Evolutionary conservation across 1,140 invertebrate species (phyloP).

Genomic region (Anagrus nilaparvatae): DNA sequence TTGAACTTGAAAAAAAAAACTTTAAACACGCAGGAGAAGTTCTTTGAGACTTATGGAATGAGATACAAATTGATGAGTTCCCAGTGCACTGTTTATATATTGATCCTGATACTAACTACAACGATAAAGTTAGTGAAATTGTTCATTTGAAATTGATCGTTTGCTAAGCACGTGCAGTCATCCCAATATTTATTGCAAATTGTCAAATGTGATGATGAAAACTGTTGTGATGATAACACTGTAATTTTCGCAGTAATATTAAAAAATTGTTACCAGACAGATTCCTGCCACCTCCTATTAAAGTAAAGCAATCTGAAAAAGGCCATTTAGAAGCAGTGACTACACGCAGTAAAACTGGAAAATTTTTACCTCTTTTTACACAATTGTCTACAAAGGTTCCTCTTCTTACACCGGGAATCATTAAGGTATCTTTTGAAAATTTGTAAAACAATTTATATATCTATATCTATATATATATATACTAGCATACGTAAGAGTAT

Average conservation of each 20-base stretch:
- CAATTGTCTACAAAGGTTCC: background rate
- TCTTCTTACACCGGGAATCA: background rate
- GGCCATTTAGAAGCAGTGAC: background rate
- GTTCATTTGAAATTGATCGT: no score
- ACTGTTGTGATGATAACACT: no score
- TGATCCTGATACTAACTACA: no score
- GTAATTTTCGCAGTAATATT: background rate
- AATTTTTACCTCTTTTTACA: constrained; percentile 3
- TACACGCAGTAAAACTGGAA: background rate
- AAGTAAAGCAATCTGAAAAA: constrained; percentile 15
- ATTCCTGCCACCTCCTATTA: constrained; percentile 9
- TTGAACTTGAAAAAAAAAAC: constrained; percentile 27
- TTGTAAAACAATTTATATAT: background rate
- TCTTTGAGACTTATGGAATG: no score
- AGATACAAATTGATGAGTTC: no score
- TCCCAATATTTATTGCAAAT: no score
- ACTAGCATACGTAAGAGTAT: no score
- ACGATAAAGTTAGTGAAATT: no score
- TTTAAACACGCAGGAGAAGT: no score
- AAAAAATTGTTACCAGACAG: constrained; percentile 2
- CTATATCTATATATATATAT: no score
- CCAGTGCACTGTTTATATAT: no score
- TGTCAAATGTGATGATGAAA: constrained; percentile 1
- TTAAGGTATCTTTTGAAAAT: background rate
- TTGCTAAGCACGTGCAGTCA: no score